Conservation (phyloP, 2,113 vertebrate genomes). For the Gyps fulvus region DNA sequence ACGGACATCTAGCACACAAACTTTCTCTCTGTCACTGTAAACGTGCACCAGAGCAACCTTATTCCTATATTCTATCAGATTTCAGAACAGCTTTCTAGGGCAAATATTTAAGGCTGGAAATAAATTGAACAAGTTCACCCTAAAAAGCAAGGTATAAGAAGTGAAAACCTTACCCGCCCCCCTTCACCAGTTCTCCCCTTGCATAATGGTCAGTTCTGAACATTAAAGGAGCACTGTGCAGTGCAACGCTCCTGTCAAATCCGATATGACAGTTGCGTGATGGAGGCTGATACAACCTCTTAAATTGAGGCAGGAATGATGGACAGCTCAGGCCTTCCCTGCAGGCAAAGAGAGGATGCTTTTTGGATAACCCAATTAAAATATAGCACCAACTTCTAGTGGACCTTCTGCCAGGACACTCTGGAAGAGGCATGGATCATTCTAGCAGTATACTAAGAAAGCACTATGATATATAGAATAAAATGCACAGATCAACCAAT, state of each 20-base stretch:
- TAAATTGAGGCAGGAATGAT: conserved; percentile 26
- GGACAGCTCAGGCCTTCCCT: conserved; percentile 33
- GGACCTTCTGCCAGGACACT: background rate
- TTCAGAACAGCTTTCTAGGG: conserved; percentile 12
- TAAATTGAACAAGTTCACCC: conserved; percentile 3
- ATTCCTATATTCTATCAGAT: background rate
- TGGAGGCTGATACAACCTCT: conserved; percentile 13
- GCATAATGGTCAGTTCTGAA: conserved; percentile 18
- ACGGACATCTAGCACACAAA: background rate
- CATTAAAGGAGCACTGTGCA: background rate
- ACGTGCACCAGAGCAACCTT: background rate
- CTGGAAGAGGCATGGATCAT: background rate
- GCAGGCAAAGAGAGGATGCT: conserved; percentile 16
- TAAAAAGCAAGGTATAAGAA: conserved; percentile 4
- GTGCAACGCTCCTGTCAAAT: conserved; percentile 1
- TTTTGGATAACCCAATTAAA: conserved; percentile 60
- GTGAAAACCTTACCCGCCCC: background rate
- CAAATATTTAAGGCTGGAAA: background rate
- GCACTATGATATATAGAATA: background rate
- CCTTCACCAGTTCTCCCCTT: background rate
- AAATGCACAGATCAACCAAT: background rate
- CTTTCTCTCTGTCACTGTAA: background rate
- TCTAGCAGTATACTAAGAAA: background rate
- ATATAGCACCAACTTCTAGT: background rate
- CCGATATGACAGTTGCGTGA: background rate